Base-by-base conservation (phyloP, 2,113 vertebrate genomes). In the Rhinolophus sinicus region DNA sequence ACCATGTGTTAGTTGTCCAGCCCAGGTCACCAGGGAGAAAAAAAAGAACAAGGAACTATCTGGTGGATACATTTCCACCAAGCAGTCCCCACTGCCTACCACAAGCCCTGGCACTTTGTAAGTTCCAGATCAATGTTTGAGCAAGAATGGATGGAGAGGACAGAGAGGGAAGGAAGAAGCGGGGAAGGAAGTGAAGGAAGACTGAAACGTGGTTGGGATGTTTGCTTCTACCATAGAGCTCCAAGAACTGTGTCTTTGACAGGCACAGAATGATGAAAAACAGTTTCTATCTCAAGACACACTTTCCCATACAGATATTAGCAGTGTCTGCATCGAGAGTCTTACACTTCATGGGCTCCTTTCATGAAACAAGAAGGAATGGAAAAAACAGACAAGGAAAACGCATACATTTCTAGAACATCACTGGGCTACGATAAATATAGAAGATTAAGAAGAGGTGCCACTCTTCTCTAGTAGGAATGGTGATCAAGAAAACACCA, bases 371-470 rank as follows among this genome's bases (percentile, higher is more conserved):
- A 69, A 88, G 50, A 72, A 94, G 75, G 80, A 60, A 70, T 89
- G 13, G n/a, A 88, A 96, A 91, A 91, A 77, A 62, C 22, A 58
- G 35, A 89, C 33, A 73, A 30, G 62, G 16, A 22, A 94, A 78
- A 82, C 28, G 40, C 28, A 52, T 65, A 21, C 16, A 60, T 30
- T 88, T 73, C 83, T 84, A 75, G 77, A 93, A 64, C 47, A 26
- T 52, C 24, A 8, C 30, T 72, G 35, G 54, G 22, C 28, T 67
- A 26, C 12, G 19, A 35, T 35, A 33, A 76, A 85, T 6, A 4
- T n/a, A 86, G 13, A 82, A 69, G 26, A 78, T 40, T 38, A 80
- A 78, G 64, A 56, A 70, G 54, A 60, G 50, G 72, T 19, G 16
- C 44, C 56, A 24, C 33, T 93, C 54, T 56, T 93, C 62, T 85